Evolutionary conservation across 2,113 vertebrate species (phyloP).

Genomic region (Myotis brandtii): DNA sequence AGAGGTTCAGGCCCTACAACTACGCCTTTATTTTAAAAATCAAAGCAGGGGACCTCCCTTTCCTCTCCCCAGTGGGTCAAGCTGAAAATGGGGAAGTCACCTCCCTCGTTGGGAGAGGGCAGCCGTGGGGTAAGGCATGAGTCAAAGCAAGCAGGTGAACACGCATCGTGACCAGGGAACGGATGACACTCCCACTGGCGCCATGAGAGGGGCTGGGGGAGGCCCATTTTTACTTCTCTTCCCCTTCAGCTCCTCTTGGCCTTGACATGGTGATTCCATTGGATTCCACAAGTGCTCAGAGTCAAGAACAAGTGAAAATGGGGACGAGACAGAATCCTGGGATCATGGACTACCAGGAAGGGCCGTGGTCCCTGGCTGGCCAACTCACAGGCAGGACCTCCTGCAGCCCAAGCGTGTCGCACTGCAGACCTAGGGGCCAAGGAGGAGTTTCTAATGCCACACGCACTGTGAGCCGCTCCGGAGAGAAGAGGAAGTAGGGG

Average conservation of each 20-base stretch:
- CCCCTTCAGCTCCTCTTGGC: conserved; percentile 82
- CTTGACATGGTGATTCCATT: conserved; percentile 78
- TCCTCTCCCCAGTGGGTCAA: conserved; percentile 12
- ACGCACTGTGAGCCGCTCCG: conserved; percentile 64
- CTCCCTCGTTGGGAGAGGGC: conserved; percentile 76
- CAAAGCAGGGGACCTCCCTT: not conserved
- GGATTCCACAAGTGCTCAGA: conserved; percentile 80
- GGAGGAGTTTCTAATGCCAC: conserved; percentile 49
- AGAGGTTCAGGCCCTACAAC: not conserved
- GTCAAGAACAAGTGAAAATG: conserved; percentile 64
- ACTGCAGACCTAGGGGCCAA: conserved; percentile 80
- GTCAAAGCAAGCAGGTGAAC: conserved; percentile 77
- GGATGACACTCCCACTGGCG: conserved; percentile 76
- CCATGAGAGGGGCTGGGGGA: conserved; percentile 82
- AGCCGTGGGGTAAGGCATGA: conserved; percentile 83
- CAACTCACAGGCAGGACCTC: conserved; percentile 73
- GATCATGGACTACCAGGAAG: conserved; percentile 59
- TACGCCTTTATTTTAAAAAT: not conserved
- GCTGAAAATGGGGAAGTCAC: not conserved
- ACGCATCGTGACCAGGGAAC: conserved; percentile 75
- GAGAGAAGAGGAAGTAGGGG: conserved; percentile 59
- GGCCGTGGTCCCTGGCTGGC: conserved; percentile 71
- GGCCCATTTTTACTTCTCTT: conserved; percentile 71
- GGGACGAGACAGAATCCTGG: conserved; percentile 64
- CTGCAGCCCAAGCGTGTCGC: conserved; percentile 82